Base-by-base conservation (phyloP, 1,140 invertebrate species). In the Calliphora vicina region DNA sequence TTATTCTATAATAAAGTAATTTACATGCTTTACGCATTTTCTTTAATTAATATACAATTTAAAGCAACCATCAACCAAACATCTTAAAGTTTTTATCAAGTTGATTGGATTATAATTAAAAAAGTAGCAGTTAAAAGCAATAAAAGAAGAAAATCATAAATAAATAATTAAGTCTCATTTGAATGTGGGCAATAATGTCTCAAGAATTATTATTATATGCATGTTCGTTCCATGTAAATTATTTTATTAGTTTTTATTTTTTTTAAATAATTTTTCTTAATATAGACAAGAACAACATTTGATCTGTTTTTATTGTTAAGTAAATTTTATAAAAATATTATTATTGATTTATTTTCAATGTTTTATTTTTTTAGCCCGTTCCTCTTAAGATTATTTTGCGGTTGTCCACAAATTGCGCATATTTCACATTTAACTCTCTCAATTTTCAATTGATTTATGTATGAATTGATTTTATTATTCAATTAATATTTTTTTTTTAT, bases 401-500 rank as follows among this genome's bases (percentile, higher is more conserved):
- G 61, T 67, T 67, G 61, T 67, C 61, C 61, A 67, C 61, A 67
- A 67, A 67, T 67, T 67, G 61, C 61, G 61, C 61, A 67, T 25
- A 67, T 67, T 67, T 67, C 45, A 50, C 17, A 17, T 50, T 50
- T 50, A 50, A 50, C 17, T 50, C 6, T 35, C 17, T 50, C 45
- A 9, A 50, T 50, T 50, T 50, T 15, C 35, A 35, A 35, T 35
- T 35, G 35, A 50, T n/a, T 13, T 17, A 23, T 67, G 61, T 20
- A 23, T 67, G 61, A 57, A 57, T 57, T 57, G 15, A 57, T n/a
- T 57, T 57, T 17, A 57, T 57, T 35, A 35, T 35, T 45, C 15
- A 15, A 12, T 45, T 45, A 45, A 15, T 12, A 45, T 45, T 45
- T 45, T 45, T 45, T 4, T 57, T 17, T 57, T 57, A n/a, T 17